These are phyloP conservation scores for Nebria salina DNA, from an alignment of 2,888 invertebrate species.

Conservation along the genomic window DNA sequence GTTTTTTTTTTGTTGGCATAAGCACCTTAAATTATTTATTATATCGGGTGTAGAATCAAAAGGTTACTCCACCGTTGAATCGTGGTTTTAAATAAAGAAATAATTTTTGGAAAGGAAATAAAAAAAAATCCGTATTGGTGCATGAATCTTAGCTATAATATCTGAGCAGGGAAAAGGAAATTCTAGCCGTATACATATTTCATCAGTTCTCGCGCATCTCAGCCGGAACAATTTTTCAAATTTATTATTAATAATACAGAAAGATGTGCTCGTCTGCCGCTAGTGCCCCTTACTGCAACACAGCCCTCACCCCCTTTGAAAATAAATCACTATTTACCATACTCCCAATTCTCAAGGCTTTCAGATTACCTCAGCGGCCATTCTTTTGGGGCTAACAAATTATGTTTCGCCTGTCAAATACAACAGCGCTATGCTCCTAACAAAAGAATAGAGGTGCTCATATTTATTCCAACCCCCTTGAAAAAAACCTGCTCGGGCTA, in stretches of 20 bases:
- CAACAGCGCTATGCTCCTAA: slow-evolving; percentile 53
- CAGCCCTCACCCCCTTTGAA: slow-evolving; percentile 13
- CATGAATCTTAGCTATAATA: not conserved
- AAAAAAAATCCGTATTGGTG: not conserved
- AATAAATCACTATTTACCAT: slow-evolving; percentile 59
- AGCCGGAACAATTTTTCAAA: slow-evolving; percentile 22
- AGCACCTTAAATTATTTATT: not conserved
- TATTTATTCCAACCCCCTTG: slow-evolving; percentile 48
- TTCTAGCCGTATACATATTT: slow-evolving; percentile 21
- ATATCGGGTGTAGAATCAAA: not conserved
- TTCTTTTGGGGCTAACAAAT: slow-evolving; percentile 57
- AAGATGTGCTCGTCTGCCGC: slow-evolving; percentile 17
- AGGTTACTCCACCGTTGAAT: not conserved
- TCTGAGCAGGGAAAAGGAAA: not conserved
- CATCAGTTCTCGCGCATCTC: slow-evolving; percentile 20
- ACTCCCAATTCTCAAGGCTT: slow-evolving; percentile 57
- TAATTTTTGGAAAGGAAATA: not conserved
- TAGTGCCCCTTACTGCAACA: slow-evolving; percentile 7
- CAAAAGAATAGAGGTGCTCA: slow-evolving; percentile 49
- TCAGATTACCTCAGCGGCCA: slow-evolving; percentile 53
- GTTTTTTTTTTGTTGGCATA: not conserved
- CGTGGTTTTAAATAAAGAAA: not conserved
- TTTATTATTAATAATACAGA: slow-evolving; percentile 36
- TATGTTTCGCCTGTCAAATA: slow-evolving; percentile 58
- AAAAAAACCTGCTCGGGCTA: not conserved